Base-by-base conservation (phyloP, 2,888 invertebrate species). In the Coelogynopora nodosa region DNA sequence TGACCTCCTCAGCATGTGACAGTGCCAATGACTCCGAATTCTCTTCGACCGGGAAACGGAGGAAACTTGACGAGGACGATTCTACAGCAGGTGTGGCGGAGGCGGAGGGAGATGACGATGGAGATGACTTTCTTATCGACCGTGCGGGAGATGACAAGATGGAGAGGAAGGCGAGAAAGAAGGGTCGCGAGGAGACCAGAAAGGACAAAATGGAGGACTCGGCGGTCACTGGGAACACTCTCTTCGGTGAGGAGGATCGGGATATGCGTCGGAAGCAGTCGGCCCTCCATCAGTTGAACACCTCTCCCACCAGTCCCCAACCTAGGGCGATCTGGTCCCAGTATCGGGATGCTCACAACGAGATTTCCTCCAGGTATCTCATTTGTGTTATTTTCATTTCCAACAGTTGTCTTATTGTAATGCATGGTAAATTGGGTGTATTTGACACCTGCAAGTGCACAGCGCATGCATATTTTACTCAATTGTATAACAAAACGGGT, bases 211-310 rank as follows among this genome's bases (percentile, higher is more conserved):
- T 28, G n/a, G 67, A 82, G 82, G n/a, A n/a, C 13, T 30, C 28
- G 5, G 31, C 84, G 30, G 28, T 26, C 18, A 28, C 2, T 31
- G 82, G 82, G 26, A 31, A 31, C 82, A 31, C n/a, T 31, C 27
- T 82, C 0, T 31, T 84, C 10, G 67, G 31, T 29, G n/a, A 85
- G 27, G 81, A 67, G 28, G 85, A 81, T 67, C 74, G 29, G 28
- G 85, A 85, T 67, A 31, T 82, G 30, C 83, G 85, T 23, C n/a
- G 67, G 84, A 31, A n/a, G 26, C 67, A 82, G 84, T 31, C 23
- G 23, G 31, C 13, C 2, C 28, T 84, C 10, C 84, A n/a, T 13
- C 83, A 31, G 28, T 23, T 49, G 13, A 49, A 49, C 13, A 10
- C 49, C 10, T 49, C 49, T 49, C 23, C 10, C 13, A 74, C 26